Evolutionary conservation across 2,113 vertebrate species (phyloP).

Genomic region (Puma concolor): DNA sequence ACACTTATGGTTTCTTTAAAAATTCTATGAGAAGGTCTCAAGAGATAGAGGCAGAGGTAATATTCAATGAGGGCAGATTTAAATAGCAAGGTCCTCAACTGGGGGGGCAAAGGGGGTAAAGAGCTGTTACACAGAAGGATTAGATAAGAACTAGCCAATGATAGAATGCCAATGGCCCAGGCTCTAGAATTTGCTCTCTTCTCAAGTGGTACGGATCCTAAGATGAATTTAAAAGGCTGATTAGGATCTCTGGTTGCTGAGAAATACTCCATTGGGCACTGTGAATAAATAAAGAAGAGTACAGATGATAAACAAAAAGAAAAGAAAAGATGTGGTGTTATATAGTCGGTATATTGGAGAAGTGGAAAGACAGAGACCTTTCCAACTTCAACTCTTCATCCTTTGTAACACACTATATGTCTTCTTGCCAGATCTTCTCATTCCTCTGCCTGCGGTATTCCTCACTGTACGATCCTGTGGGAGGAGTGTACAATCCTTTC

Average conservation of each 20-base stretch:
- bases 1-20: slow-evolving; percentile 28
- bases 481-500: background rate
- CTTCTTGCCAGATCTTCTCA: background rate
- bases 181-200: background rate
- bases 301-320: background rate
- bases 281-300: background rate
- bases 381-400: background rate
- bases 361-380: background rate
- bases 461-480: background rate
- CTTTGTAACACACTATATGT: background rate
- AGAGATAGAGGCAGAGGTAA: slow-evolving; percentile 5
- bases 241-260: background rate
- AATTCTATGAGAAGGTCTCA: slow-evolving; percentile 22
- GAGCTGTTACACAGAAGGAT: background rate
- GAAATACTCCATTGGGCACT: background rate
- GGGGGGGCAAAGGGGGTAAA: background rate
- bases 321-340: background rate
- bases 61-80: background rate
- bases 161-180: background rate
- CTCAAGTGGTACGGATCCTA: background rate
- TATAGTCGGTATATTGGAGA: background rate
- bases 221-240: background rate
- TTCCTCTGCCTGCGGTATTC: background rate
- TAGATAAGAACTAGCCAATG: background rate
- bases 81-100: background rate